Conservation (phyloP, 2,797 vertebrate species). For the Danio choprae region DNA sequence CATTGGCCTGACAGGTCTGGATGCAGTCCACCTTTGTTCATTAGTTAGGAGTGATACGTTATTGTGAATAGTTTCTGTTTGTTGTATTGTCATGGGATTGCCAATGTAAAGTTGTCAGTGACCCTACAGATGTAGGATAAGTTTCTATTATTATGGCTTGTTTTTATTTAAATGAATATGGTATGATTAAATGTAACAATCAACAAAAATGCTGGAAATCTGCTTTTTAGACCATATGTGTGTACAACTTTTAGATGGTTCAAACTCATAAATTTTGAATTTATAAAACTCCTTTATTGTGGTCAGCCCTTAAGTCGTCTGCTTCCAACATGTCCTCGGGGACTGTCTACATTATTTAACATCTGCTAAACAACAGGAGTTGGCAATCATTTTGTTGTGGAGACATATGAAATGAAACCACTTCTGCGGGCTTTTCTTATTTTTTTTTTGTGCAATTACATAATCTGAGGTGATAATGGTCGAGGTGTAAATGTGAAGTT, state of each 20-base stretch:
- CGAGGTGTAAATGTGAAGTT: slow-evolving; percentile 15
- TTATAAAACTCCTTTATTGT: slow-evolving; percentile 10
- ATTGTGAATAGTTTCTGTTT: slow-evolving; percentile 8
- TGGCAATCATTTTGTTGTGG: slow-evolving; percentile 45
- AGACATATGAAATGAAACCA: slow-evolving; percentile 58
- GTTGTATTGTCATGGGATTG: slow-evolving; percentile 2
- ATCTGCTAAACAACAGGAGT: slow-evolving; percentile 38
- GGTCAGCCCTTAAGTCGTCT: slow-evolving; percentile 33
- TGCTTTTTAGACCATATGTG: not conserved
- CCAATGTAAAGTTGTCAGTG: not conserved
- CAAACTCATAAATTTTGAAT: slow-evolving; percentile 30
- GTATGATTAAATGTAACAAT: not conserved
- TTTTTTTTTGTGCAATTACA: slow-evolving; percentile 17
- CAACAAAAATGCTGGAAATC: not conserved
- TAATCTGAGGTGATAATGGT: slow-evolving; percentile 13
- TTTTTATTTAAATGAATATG: not conserved
- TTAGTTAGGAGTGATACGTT: slow-evolving; percentile 30
- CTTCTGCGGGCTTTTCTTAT: slow-evolving; percentile 29
- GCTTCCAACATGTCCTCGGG: slow-evolving; percentile 43
- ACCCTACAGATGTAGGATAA: not conserved
- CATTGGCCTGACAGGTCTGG: slow-evolving; percentile 48
- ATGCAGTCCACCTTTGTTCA: slow-evolving; percentile 51
- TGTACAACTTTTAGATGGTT: slow-evolving; percentile 11
- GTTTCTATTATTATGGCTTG: not conserved
- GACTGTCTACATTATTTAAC: slow-evolving; percentile 43